A percentile compares a stretch with the other conserved stretches of the same genome.
phyloP scores from a whole-genome alignment of 2,113 vertebrate genomes.

The Telmatochromis brichardi region DNA sequence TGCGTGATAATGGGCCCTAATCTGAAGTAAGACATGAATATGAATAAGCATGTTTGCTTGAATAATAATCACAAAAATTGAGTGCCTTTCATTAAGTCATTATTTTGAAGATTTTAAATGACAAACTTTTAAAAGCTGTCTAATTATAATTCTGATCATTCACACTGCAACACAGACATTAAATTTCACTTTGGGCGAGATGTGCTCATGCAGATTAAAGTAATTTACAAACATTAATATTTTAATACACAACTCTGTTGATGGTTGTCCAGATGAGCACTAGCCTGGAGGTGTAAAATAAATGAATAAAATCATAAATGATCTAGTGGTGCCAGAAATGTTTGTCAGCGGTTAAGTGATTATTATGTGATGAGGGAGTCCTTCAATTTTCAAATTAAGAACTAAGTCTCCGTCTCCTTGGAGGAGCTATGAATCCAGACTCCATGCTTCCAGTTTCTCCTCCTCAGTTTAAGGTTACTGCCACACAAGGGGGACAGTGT shows the following conservation, averaged over 20 bases:
- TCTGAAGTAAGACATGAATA: neutral
- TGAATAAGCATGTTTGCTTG: neutral
- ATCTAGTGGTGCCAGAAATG: neutral
- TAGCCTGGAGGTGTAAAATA: constrained; percentile 28
- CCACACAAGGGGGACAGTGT: neutral
- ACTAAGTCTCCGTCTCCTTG: neutral
- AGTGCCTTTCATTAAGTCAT: constrained; percentile 4
- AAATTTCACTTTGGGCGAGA: constrained; percentile 22
- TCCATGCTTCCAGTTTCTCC: neutral
- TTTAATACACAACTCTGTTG: neutral
- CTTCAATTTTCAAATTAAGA: neutral
- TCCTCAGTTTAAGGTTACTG: neutral
- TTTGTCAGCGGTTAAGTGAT: neutral
- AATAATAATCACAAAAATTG: neutral
- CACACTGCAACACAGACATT: constrained; percentile 4
- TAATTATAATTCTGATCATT: constrained; percentile 25
- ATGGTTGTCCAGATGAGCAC: neutral
- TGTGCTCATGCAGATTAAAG: constrained; percentile 34
- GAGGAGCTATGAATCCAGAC: neutral
- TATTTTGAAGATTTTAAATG: constrained; percentile 20
- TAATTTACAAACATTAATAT: constrained; percentile 32
- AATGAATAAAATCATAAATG: constrained; percentile 2
- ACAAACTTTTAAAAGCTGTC: neutral
- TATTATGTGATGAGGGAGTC: neutral
- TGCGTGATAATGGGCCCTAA: neutral